Percentiles rank a stretch among this genome's conserved stretches.
These are phyloP conservation scores for Lycophotia porphyrea DNA, from an alignment of 2,888 invertebrate species.

Conservation along the genomic window DNA sequence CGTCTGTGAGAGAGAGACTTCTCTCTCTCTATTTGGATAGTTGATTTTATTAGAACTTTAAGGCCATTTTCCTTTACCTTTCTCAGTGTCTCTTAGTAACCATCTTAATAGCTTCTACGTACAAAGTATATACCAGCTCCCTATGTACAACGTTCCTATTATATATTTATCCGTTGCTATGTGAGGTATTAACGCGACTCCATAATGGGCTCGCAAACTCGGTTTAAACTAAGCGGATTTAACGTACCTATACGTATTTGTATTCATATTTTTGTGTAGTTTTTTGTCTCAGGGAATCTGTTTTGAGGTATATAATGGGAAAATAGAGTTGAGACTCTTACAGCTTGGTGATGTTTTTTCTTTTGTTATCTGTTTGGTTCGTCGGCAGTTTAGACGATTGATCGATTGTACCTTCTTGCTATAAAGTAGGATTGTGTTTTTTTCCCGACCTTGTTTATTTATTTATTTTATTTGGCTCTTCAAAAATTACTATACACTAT, in stretches of 20 bases:
- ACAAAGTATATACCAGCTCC: neutral
- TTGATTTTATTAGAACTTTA: neutral
- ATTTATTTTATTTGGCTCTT: no score
- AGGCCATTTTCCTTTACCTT: neutral
- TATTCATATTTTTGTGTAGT: slow-evolving; percentile 36
- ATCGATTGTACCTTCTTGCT: neutral
- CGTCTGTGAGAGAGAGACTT: no score
- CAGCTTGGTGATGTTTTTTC: neutral
- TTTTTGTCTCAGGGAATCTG: slow-evolving; percentile 24
- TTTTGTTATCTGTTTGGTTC: neutral
- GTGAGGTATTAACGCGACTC: slow-evolving; percentile 2
- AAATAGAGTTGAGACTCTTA: neutral
- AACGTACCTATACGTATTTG: slow-evolving; percentile 4
- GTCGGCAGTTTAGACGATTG: neutral
- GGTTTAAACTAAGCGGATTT: slow-evolving; percentile 37
- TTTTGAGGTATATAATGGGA: neutral
- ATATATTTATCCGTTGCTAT: neutral
- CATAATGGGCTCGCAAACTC: slow-evolving; percentile 18
- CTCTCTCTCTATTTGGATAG: neutral
- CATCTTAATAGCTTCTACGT: neutral
- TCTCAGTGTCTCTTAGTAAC: neutral
- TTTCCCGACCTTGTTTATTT: neutral
- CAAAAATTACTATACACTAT: no score
- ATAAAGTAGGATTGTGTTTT: neutral
- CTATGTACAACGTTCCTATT: neutral